A percentile compares a stretch with the other conserved stretches of the same genome.
Evolutionary conservation across 2,888 invertebrate species (phyloP).

Genomic region (Gibbula magus): DNA sequence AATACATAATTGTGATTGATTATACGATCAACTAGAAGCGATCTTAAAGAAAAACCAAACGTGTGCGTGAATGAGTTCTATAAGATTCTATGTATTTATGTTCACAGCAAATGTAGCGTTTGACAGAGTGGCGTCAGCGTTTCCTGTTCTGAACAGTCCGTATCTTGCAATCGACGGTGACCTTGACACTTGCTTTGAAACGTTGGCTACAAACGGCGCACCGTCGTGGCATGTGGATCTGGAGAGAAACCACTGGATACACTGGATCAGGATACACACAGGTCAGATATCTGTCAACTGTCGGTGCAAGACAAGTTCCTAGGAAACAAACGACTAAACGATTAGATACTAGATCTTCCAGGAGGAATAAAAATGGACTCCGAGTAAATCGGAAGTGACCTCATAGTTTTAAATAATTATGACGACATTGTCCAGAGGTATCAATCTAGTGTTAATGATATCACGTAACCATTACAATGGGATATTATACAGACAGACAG

Average conservation of each 20-base stretch:
- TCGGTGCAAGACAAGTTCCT: too few relatives aligned
- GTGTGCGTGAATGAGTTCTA: neutral
- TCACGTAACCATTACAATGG: too few relatives aligned
- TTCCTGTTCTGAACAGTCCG: neutral
- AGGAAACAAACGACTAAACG: too few relatives aligned
- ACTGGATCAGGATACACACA: constrained; percentile 8
- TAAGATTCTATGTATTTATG: neutral
- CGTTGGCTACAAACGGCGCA: neutral
- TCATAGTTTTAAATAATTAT: too few relatives aligned
- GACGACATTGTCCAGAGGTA: too few relatives aligned
- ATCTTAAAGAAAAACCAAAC: neutral
- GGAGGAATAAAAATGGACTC: too few relatives aligned
- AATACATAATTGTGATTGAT: too few relatives aligned
- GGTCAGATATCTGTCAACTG: neutral
- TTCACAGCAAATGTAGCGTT: neutral
- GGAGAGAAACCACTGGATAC: constrained; percentile 6
- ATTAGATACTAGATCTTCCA: too few relatives aligned
- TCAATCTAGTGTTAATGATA: too few relatives aligned
- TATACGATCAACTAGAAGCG: too few relatives aligned
- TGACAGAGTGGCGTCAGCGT: neutral
- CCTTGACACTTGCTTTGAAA: neutral
- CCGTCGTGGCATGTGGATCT: neutral
- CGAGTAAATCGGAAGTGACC: too few relatives aligned
- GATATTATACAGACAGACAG: too few relatives aligned
- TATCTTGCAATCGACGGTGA: constrained; percentile 5